These are phyloP conservation scores for Eupithecia centaureata DNA, from an alignment of 2,888 invertebrate genomes.

Conservation along the genomic window DNA sequence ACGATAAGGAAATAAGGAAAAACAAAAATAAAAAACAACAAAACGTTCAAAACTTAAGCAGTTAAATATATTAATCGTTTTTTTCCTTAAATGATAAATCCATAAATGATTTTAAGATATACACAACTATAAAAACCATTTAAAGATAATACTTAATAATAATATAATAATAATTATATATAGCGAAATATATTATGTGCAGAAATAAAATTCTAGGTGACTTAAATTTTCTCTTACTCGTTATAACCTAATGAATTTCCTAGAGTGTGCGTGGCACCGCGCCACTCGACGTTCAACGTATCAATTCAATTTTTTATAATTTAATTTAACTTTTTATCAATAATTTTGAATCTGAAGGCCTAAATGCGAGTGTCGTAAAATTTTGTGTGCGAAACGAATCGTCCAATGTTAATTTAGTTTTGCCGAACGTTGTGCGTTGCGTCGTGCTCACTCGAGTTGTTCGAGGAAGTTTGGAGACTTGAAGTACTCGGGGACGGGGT, in stretches of 20 bases:
- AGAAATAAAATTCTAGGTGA: constrained; percentile 85
- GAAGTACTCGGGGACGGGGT: constrained; percentile 99
- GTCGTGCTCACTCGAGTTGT: constrained; percentile 92
- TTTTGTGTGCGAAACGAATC: constrained; percentile 83
- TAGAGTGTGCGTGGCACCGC: constrained; percentile 71
- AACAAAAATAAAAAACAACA: constrained; percentile 78
- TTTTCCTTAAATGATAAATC: constrained; percentile 82
- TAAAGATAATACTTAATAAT: constrained; percentile 84
- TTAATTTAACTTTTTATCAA: constrained; percentile 81
- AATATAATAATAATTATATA: constrained; percentile 84
- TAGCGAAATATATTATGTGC: constrained; percentile 85
- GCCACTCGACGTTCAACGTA: constrained; percentile 77
- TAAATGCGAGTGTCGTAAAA: constrained; percentile 87
- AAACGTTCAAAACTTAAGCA: constrained; percentile 82
- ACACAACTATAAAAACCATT: constrained; percentile 84
- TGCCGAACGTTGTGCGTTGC: constrained; percentile 70
- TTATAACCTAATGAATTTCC: constrained; percentile 81
- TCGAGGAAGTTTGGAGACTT: constrained; percentile 99
- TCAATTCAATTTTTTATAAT: constrained; percentile 76
- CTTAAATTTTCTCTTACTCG: constrained; percentile 83
- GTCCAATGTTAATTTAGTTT: constrained; percentile 71
- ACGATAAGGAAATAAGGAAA: constrained; percentile 68
- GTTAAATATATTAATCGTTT: constrained; percentile 83
- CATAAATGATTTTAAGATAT: constrained; percentile 84
- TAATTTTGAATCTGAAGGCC: constrained; percentile 87